Evolutionary conservation across 2,888 invertebrate genomes (phyloP), one percentile per base, ranked within the genome.

Genomic region (Campoplex nolae): DNA sequence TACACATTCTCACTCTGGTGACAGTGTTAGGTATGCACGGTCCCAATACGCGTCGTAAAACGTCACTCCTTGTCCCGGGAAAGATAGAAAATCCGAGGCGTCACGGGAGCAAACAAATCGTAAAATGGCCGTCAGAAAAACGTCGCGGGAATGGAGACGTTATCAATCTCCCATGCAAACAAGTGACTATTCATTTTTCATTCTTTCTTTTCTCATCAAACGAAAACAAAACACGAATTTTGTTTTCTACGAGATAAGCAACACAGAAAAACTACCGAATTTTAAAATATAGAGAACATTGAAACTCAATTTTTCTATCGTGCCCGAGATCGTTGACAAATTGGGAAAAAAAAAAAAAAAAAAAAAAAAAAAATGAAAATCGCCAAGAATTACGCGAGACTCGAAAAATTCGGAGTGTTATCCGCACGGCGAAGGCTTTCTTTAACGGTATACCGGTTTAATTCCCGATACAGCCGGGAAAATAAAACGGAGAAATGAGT

Each of bases 381-480:
- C 11, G 16, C 11, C 18, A 45, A 45, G 23, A 23, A 45, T 82
- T 68, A 75, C 68, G 67, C 67, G 76, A 70, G 73, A 51, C 35
- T 80, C 32, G n/a, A 45, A 80, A 70, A 84, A 84, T 76, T 80
- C 71, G 48, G 38, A 71, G 70, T 38, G 38, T 77, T 58, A 83
- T 71, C 45, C 58, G 18, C 71, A 56, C 7, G 38, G 8, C n/a
- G 18, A n/a, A 75, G 56, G 58, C 23, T 62, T 32, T 74, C 67
- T 56, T 81, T 85, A 85, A 85, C 85, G 85, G 85, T 85, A 85
- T 81, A 81, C 76, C 81, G 81, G 81, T 81, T 84, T 75, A 18
- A 58, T 65, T 54, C 35, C n/a, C 9, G 32, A 45, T 35, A 54
- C 28, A n/a, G 38, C 42, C 16, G 56, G 16, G 56, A 38, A 23